Evolutionary conservation across 2,888 invertebrate species (phyloP), one percentile per base, ranked within the genome.

Genomic region (Ophion ventricosus): DNA sequence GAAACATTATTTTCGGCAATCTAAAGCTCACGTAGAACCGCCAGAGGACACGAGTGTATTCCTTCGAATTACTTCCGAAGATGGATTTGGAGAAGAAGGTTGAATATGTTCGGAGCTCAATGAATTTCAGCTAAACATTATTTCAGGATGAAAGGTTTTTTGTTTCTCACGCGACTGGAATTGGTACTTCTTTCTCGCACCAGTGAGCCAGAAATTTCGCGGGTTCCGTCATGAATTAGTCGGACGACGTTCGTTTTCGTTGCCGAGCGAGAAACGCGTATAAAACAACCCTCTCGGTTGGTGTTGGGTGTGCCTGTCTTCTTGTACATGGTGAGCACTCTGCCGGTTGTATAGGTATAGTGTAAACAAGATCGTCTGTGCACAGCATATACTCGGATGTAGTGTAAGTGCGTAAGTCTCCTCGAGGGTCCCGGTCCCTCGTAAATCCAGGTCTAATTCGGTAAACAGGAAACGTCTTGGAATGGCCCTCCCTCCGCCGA

Each of bases 391-490:
- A 67, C 66, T 67, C 73, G 67, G 73, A 74, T 86, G 84, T 85
- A 80, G 83, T 59, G 80, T 66, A 72, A 80, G 84, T 82, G 86
- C 83, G 82, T 87, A 87, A 87, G 87, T 88, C 86, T 84, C 70
- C 61, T 76, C 78, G 82, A 82, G 82, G 72, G 77, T 80, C 82
- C 69, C 73, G 69, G 63, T 74, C 70, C 66, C 82, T 87, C 87
- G 86, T 88, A 88, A 88, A 88, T 87, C 85, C 80, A 74, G 80
- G 82, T 87, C 88, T 88, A 88, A 89, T 89, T 89, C 87, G 86
- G 87, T 89, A 89, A 88, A 89, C 89, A 89, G 88, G 89, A 88
- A 89, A 80, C 87, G 88, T 88, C 87, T 89, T 88, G 87, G 84
- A 88, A 77, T 86, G 80, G 85, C 77, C 75, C 70, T 82, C 80